A percentile compares a stretch with the other conserved stretches of the same genome.
Conservation (phyloP, 2,797 vertebrate genomes). For the Mormyrus proboscirostris region DNA sequence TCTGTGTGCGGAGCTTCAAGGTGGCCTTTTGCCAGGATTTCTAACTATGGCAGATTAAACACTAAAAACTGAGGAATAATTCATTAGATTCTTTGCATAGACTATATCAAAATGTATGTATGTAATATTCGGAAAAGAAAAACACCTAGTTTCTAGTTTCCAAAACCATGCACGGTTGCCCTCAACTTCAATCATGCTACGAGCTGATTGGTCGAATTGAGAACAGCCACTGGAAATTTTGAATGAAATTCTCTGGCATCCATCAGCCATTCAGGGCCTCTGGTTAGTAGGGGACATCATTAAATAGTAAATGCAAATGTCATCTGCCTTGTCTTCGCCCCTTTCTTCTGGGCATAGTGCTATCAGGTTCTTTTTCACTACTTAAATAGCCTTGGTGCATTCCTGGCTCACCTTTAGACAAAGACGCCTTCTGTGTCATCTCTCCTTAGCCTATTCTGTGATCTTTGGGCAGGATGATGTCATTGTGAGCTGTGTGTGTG, state of each 20-base stretch:
- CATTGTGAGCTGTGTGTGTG: background rate
- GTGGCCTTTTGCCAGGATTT: background rate
- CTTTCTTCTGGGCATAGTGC: background rate
- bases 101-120: background rate
- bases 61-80: background rate
- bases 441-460: background rate
- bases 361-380: constrained; percentile 11
- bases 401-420: constrained; percentile 6
- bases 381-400: background rate
- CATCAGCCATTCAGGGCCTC: background rate
- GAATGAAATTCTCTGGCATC: background rate
- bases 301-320: constrained; percentile 3
- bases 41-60: background rate
- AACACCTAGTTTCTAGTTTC: background rate
- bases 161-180: background rate
- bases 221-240: background rate
- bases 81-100: background rate
- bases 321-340: background rate
- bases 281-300: background rate
- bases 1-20: background rate
- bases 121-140: background rate
- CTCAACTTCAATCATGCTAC: background rate
- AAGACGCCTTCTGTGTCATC: constrained; percentile 2
- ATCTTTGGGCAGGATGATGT: background rate
- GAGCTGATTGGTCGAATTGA: background rate